Conservation (phyloP, 2,113 vertebrate species). For the Penelope pileata region DNA sequence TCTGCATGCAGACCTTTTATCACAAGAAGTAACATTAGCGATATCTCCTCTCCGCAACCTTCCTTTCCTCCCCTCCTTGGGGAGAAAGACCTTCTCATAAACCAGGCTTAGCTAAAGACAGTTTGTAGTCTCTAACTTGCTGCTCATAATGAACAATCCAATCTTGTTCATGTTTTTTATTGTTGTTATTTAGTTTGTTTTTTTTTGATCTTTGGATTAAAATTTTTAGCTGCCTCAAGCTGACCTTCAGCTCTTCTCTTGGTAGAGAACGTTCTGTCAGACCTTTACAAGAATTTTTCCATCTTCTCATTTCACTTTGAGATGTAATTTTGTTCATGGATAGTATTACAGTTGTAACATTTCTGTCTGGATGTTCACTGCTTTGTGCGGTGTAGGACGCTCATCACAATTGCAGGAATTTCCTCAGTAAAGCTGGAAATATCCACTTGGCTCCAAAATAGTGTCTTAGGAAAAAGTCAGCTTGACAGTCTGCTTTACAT, state of each 20-base stretch:
- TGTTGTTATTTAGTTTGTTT: not conserved
- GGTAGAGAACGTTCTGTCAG: not conserved
- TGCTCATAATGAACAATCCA: fast-evolving
- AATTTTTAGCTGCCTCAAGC: not conserved
- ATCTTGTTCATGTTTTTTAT: not conserved
- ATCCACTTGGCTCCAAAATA: not conserved
- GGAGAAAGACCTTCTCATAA: not conserved
- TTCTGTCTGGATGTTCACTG: not conserved
- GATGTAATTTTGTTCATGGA: not conserved
- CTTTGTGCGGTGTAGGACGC: not conserved
- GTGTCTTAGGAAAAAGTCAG: not conserved
- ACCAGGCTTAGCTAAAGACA: not conserved
- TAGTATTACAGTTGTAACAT: not conserved
- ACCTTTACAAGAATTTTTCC: not conserved
- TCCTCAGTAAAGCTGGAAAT: not conserved
- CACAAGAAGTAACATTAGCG: not conserved
- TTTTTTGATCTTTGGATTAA: not conserved
- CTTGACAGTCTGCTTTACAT: not conserved
- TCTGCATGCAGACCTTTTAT: not conserved
- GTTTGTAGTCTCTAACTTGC: not conserved
- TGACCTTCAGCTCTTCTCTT: not conserved
- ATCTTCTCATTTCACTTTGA: not conserved
- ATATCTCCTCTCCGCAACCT: not conserved
- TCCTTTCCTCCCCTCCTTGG: not conserved
- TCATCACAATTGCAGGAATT: not conserved